Conservation (phyloP, 2,113 vertebrate genomes). For the Laticauda colubrina region DNA sequence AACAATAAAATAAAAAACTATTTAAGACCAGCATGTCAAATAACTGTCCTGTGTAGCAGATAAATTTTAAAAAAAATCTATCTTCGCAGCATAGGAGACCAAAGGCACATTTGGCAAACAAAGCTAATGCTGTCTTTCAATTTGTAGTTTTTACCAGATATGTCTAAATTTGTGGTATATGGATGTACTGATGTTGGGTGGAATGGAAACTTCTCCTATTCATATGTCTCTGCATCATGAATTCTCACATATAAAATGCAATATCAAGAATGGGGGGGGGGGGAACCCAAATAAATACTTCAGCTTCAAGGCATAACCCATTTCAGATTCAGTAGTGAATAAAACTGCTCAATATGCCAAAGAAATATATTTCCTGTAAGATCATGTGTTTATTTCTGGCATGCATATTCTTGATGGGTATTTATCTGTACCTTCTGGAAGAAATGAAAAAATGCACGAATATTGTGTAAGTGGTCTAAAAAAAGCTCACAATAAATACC, state of each 20-base stretch:
- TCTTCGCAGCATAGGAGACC: not conserved
- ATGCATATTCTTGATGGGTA: not conserved
- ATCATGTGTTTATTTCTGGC: not conserved
- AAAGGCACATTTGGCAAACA: constrained; percentile 8
- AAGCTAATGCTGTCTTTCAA: not conserved
- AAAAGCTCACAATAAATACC: constrained; percentile 32
- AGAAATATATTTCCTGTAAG: not conserved
- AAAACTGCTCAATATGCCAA: accelerated
- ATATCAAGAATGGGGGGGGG: constrained; percentile 13
- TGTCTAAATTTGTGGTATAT: not conserved
- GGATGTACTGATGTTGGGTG: not conserved
- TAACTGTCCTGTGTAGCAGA: not conserved
- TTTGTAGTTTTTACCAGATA: not conserved
- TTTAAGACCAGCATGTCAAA: not conserved
- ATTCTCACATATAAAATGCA: constrained; percentile 13
- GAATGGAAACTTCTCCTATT: not conserved
- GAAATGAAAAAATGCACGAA: not conserved
- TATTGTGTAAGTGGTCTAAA: not conserved
- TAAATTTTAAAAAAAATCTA: not conserved
- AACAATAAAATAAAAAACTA: not conserved
- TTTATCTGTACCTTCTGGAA: not conserved
- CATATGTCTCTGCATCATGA: constrained; percentile 1
- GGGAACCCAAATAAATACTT: not conserved
- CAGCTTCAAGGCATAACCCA: not conserved
- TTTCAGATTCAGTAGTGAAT: constrained; percentile 6